Conservation (phyloP, 2,797 vertebrate species). For the Trachops cirrhosus region DNA sequence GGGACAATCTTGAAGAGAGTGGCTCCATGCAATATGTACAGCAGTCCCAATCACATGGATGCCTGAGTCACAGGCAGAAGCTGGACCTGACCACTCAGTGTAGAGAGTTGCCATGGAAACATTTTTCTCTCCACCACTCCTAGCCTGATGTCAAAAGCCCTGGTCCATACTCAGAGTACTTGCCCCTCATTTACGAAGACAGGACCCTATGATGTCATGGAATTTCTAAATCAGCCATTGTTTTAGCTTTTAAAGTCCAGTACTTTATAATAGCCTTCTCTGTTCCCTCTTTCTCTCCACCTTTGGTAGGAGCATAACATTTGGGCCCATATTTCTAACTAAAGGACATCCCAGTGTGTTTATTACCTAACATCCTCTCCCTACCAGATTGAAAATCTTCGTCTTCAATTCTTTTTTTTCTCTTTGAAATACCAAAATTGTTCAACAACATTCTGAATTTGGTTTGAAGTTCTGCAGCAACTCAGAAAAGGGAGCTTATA, state of each 20-base stretch:
- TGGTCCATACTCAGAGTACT: not conserved
- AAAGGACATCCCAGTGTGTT: not conserved
- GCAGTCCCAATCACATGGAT: not conserved
- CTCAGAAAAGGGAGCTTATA: not conserved
- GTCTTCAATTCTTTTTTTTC: not conserved
- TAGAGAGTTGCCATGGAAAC: not conserved
- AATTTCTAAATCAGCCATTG: not conserved
- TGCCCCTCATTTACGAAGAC: not conserved
- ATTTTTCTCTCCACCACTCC: no score
- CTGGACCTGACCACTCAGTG: not conserved
- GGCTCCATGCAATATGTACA: not conserved
- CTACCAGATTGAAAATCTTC: not conserved
- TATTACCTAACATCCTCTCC: not conserved
- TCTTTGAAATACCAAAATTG: not conserved
- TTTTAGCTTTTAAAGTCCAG: not conserved
- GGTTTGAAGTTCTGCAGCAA: not conserved
- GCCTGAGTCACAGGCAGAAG: not conserved
- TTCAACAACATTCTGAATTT: not conserved
- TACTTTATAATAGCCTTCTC: not conserved
- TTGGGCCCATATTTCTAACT: not conserved
- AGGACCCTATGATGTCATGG: not conserved
- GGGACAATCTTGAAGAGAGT: not conserved
- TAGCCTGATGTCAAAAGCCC: not conserved
- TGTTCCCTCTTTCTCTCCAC: not conserved
- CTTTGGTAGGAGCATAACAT: not conserved